Conservation (phyloP, 2,113 vertebrate species). For the Macquaria ambigua region DNA sequence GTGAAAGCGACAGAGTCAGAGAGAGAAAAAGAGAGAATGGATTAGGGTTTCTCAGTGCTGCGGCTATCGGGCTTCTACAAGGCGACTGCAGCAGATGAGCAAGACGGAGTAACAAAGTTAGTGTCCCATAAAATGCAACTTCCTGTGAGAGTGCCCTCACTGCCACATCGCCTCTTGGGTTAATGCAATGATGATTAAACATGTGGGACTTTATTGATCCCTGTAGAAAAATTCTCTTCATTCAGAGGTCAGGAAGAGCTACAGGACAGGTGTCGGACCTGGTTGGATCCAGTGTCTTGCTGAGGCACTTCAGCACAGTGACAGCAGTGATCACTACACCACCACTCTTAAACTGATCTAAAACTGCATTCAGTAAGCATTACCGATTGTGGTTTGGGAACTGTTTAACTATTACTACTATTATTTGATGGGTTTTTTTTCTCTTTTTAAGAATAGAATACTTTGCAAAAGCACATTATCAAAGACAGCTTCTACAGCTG, state of each 20-base stretch:
- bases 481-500: background rate
- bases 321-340: background rate
- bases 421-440: too few relatives aligned
- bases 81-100: conserved; percentile 52
- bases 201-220: conserved; percentile 52
- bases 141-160: conserved; percentile 36
- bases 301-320: background rate
- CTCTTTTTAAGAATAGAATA: background rate
- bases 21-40: conserved; percentile 42
- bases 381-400: too few relatives aligned
- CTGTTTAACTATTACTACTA: background rate
- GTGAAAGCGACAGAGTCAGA: conserved; percentile 41
- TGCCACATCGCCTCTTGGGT: conserved; percentile 39
- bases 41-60: conserved; percentile 45
- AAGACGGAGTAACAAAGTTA: conserved; percentile 29
- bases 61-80: conserved; percentile 45
- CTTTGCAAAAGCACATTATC: background rate
- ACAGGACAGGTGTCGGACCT: conserved; percentile 1
- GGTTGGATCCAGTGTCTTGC: background rate
- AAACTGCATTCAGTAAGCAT: too few relatives aligned
- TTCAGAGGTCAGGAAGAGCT: conserved; percentile 15
- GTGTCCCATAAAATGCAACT: conserved; percentile 42
- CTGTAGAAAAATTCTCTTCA: conserved; percentile 18
- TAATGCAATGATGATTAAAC: conserved; percentile 53
- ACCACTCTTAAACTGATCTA: too few relatives aligned